Evolutionary conservation across 2,888 invertebrate species (phyloP).

Genomic region (Hoplodrina ambigua): DNA sequence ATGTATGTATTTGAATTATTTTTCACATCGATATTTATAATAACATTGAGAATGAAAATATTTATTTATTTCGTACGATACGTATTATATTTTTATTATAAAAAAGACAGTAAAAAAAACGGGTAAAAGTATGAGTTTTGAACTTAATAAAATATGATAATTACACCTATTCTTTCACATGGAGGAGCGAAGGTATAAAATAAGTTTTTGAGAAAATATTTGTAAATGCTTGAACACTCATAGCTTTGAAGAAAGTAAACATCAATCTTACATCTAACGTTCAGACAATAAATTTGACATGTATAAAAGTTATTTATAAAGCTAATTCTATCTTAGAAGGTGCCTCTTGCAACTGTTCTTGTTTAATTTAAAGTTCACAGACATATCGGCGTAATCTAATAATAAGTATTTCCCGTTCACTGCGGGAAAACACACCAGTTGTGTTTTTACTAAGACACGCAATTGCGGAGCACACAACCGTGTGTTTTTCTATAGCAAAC

Average conservation of each 20-base stretch:
- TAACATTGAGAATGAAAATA: conserved; percentile 29
- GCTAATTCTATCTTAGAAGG: conserved; percentile 14
- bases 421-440: no score
- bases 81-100: not conserved
- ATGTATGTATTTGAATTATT: conserved; percentile 6
- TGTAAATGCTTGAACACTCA: conserved; percentile 37
- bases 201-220: conserved; percentile 4
- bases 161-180: not conserved
- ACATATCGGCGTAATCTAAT: no score
- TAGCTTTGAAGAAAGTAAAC: conserved; percentile 2
- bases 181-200: not conserved
- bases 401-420: no score
- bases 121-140: not conserved
- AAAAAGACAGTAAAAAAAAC: not conserved
- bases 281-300: conserved; percentile 22
- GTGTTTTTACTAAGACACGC: no score
- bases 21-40: conserved; percentile 29
- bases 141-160: conserved; percentile 13
- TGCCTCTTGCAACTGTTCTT: conserved; percentile 6
- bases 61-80: conserved; percentile 5
- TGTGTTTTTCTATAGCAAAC: no score
- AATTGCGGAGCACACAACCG: no score
- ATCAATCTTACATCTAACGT: conserved; percentile 11
- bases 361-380: not conserved
- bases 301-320: conserved; percentile 23